Evolutionary conservation across 2,888 invertebrate genomes (phyloP).

Genomic region (Crematogaster levior): DNA sequence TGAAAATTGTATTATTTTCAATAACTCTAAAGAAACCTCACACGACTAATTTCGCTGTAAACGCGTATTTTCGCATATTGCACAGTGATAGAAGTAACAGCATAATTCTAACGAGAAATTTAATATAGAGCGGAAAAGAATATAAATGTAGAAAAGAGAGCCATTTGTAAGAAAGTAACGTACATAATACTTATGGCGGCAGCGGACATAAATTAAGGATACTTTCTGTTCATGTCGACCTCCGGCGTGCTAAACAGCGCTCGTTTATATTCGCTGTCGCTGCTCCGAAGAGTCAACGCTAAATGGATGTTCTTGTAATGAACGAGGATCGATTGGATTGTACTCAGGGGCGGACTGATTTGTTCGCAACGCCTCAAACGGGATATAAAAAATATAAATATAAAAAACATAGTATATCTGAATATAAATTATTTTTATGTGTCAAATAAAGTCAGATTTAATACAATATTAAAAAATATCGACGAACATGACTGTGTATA

Average conservation of each 20-base stretch:
- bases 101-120: not conserved
- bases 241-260: conserved; percentile 68
- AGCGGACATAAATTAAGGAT: conserved; percentile 41
- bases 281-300: conserved; percentile 57
- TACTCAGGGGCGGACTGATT: conserved; percentile 12
- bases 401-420: not conserved
- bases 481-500: not conserved
- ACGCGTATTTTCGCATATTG: not conserved
- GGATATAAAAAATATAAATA: not conserved
- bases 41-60: not conserved
- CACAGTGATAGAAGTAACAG: not conserved
- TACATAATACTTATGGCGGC: conserved; percentile 6
- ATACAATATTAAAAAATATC: not conserved
- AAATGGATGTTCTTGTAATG: conserved; percentile 53
- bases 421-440: not conserved
- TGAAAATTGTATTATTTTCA: not conserved
- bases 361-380: not conserved
- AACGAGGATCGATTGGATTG: conserved; percentile 52
- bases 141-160: not conserved
- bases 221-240: conserved; percentile 62
- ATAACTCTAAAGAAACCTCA: not conserved
- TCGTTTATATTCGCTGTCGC: conserved; percentile 66
- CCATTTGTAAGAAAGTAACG: conserved; percentile 30
- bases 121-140: not conserved
- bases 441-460: not conserved